Evolutionary conservation across 2,113 vertebrate genomes (phyloP), one percentile per base, ranked within the genome.

Genomic region (Gymnobelideus leadbeateri): DNA sequence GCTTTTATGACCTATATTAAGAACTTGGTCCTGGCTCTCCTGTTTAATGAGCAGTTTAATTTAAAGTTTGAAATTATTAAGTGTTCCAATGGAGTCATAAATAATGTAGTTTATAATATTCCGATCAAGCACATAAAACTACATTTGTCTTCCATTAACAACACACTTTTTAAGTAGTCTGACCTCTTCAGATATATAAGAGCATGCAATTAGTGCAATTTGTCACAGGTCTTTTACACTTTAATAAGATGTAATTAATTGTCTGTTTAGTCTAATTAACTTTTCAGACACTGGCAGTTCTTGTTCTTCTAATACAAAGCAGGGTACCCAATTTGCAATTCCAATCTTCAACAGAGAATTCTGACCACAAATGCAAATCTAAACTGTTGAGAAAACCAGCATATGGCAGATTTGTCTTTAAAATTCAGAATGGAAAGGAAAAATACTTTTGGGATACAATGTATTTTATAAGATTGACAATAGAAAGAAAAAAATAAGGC

Each of bases 191-290:
- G 98, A 98, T 98, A 96, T 96, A 95, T 97, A 97, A 98, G 98
- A 98, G 97, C 97, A 97, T 97, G 96, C 98, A 98, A 98, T 99
- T 98, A 99, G 96, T 96, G 95, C 98, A 98, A 98, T 99, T 98
- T 99, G 98, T 98, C 98, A 98, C 98, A 98, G 98, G 97, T 98
- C 98, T 98, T 98, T 98, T 98, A 98, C 97, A 98, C 94, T 97
- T 98, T 98, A 98, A 98, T 98, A 99, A 98, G 98, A 98, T 95
- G 94, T 98, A 99, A 98, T 99, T 98, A 99, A 98, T 98, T 98
- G 98, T 98, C 98, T 98, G 97, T 98, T 99, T 98, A 98, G 98
- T 98, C 97, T 98, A 99, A 99, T 98, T 99, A 99, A 98, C 98
- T 98, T 98, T 97, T 98, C 98, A 98, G 98, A 98, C 96, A 95